Conservation (phyloP, 2,113 vertebrate species). For the Motacilla alba region DNA sequence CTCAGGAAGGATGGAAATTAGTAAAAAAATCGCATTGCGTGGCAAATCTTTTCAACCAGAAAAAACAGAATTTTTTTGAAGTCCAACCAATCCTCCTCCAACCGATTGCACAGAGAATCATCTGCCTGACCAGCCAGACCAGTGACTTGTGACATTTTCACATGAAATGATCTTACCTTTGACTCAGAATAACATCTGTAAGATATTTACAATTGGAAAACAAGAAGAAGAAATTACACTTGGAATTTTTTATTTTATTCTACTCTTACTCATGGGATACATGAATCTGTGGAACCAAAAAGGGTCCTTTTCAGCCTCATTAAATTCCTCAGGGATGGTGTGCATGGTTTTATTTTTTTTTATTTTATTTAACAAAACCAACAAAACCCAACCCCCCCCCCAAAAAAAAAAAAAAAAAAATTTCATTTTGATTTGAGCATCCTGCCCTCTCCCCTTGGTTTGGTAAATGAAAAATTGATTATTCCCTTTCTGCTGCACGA, state of each 20-base stretch:
- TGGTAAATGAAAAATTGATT: background rate
- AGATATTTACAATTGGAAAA: background rate
- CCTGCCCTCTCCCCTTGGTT: background rate
- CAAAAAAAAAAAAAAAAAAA: background rate
- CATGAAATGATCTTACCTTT: background rate
- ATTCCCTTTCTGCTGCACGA: background rate
- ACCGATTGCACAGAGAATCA: background rate
- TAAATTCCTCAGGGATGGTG: background rate
- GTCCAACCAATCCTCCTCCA: background rate
- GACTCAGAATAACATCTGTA: background rate
- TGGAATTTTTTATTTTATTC: background rate
- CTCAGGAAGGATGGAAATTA: background rate
- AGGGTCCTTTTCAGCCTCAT: background rate
- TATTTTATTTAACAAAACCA: background rate
- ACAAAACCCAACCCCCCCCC: background rate
- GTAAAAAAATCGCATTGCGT: background rate
- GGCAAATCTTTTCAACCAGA: background rate
- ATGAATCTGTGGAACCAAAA: background rate
- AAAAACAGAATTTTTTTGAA: background rate
- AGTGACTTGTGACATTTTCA: background rate
- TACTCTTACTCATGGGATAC: fast-evolving
- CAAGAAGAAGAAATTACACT: background rate
- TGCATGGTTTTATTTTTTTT: background rate
- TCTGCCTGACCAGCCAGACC: background rate
- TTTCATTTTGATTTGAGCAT: background rate